Base-by-base conservation (phyloP, 2,888 invertebrate genomes). In the Muscina levida region DNA sequence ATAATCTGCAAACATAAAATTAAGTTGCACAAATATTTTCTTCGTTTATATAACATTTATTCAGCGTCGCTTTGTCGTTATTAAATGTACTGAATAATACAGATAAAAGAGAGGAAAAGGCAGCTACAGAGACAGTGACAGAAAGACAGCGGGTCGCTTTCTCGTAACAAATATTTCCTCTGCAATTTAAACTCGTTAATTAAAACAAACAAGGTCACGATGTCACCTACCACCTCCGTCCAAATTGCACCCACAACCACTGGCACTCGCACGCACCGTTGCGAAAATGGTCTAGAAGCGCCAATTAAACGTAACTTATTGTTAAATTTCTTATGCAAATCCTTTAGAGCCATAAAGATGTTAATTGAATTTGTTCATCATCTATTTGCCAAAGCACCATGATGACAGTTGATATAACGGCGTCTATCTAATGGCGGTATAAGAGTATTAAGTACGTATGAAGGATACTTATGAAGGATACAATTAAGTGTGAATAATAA, bases 231-330 rank as follows among this genome's bases (percentile, higher is more conserved):
- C 15, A n/a, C 11, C 59, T 17, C 59, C 17, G 13, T 22, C 51
- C 19, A 13, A 22, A 26, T 11, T 26, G 39, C 59, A 39, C 19
- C 39, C 13, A 10, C 59, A 1, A 15, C 15, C 37, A 19, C 37
- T 37, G 4, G 6, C 22, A 53, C 13, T 1, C 24, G 53, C 24
- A 44, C 2, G n/a, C n/a, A 44, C 44, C 26, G 19, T 2, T 22
- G 62, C 39, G 62, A 19, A 62, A 3, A 13, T 22, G 39, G 39
- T 15, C 62, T 62, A 19, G 62, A 62, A 62, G 42, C 62, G 42
- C 62, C 62, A 62, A 62, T 62, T 62, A 62, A 62, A 62, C 42
- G 62, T 62, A 39, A 62, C 62, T 62, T 62, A 62, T 62, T 62
- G 62, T 62, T 62, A 22, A 62, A 62, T 62, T 62, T 39, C 62